Evolutionary conservation across 2,888 invertebrate genomes (phyloP).

Genomic region (Dicranocentrus wangi): DNA sequence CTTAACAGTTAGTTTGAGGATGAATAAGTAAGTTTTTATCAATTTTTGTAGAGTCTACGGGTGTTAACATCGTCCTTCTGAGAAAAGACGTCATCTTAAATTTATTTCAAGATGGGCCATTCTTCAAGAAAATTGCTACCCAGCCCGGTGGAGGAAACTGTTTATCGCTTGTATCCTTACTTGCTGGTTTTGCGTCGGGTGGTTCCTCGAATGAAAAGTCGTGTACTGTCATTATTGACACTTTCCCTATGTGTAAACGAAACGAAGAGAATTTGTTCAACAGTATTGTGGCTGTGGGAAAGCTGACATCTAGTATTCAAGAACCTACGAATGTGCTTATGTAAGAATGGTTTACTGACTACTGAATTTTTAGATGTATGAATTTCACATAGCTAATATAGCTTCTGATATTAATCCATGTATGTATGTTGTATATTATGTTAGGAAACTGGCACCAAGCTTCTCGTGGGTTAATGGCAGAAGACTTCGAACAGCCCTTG

Average conservation of each 20-base stretch:
- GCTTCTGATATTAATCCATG: no score
- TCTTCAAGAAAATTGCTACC: slow-evolving; percentile 56
- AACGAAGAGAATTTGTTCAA: slow-evolving; percentile 66
- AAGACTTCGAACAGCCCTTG: slow-evolving; percentile 56
- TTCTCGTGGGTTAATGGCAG: slow-evolving; percentile 65
- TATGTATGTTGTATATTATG: no score
- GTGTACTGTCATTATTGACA: slow-evolving; percentile 64
- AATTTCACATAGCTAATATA: background rate
- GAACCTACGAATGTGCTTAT: slow-evolving; percentile 29
- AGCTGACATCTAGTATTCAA: slow-evolving; percentile 38
- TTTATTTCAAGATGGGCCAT: slow-evolving; percentile 57
- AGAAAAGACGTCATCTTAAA: slow-evolving; percentile 64
- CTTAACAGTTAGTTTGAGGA: background rate
- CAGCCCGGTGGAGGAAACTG: slow-evolving; percentile 55
- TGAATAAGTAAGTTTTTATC: no score
- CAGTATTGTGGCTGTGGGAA: slow-evolving; percentile 63
- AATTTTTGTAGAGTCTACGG: slow-evolving; percentile 32
- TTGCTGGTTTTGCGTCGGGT: slow-evolving; percentile 54
- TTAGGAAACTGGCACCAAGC: slow-evolving; percentile 60
- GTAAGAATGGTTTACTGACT: no score
- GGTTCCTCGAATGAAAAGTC: slow-evolving; percentile 50
- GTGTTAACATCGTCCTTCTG: slow-evolving; percentile 59
- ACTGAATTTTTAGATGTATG: no score
- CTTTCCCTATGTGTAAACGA: slow-evolving; percentile 61
- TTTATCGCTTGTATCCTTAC: slow-evolving; percentile 54